Conservation (phyloP, 2,888 invertebrate genomes). For the Diarsia rubi region DNA sequence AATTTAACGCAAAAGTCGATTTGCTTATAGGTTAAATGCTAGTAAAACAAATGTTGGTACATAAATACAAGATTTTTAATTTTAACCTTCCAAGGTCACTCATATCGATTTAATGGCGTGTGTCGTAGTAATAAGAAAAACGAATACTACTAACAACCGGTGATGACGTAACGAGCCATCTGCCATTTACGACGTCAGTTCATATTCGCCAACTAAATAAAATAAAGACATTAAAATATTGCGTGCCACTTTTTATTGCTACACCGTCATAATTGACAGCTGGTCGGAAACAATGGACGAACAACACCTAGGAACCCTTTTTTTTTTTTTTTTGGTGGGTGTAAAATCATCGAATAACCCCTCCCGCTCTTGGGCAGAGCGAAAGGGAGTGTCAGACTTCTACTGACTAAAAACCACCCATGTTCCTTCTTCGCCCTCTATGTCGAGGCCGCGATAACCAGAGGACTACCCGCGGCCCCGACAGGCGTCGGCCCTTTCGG, state of each 20-base stretch:
- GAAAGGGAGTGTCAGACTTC: too few relatives aligned
- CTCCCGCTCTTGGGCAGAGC: too few relatives aligned
- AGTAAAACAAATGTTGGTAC: not conserved
- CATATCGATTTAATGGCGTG: conserved; percentile 12
- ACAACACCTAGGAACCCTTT: conserved; percentile 3
- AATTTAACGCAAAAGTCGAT: not conserved
- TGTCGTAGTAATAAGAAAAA: conserved; percentile 17
- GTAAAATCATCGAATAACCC: too few relatives aligned
- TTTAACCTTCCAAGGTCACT: conserved; percentile 12
- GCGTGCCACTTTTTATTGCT: conserved; percentile 30
- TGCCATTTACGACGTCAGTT: conserved; percentile 40
- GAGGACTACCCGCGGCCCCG: too few relatives aligned
- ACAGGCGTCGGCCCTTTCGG: too few relatives aligned
- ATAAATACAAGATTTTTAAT: conserved; percentile 5
- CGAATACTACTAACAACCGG: conserved; percentile 18
- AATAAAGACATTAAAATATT: conserved; percentile 47
- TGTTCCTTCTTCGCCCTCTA: too few relatives aligned
- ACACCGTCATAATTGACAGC: conserved; percentile 44
- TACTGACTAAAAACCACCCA: too few relatives aligned
- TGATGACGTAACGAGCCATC: conserved; percentile 47
- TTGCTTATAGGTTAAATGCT: not conserved
- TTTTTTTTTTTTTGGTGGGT: too few relatives aligned
- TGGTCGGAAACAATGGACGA: conserved; percentile 37
- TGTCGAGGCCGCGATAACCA: too few relatives aligned
- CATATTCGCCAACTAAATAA: conserved; percentile 25